Evolutionary conservation across 2,797 vertebrate genomes (phyloP), one percentile per base, ranked within the genome.

Genomic region (Chanos chanos): DNA sequence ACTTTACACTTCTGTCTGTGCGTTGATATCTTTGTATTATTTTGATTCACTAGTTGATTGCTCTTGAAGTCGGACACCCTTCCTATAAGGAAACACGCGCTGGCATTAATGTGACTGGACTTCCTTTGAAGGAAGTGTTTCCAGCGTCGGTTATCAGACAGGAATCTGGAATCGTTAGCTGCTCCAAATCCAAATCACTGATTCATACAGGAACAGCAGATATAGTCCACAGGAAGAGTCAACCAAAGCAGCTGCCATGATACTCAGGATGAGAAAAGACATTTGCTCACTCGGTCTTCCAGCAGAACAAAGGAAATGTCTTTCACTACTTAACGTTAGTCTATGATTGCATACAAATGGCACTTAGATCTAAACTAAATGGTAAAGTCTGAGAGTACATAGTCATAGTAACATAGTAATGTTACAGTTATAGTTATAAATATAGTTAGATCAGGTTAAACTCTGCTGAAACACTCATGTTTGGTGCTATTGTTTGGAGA

Each of bases 41-140:
- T 65, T 53, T 61, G 41, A 61, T 51, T 51, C 16, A 19, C 44
- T 15, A 36, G 21, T 45, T 66, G 66, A 68, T 65, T 72, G 51
- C 25, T 40, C 7, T 10, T 36, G 49, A 34, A 55, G 37, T 37
- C 66, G n/a, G n/a, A n/a, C n/a, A n/a, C n/a, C n/a, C n/a, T n/a
- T n/a, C n/a, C n/a, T n/a, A n/a, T n/a, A 30, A 69, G 74, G 70
- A 70, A 71, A 65, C 60, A 55, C 61, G 40, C 65, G 16, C 43
- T 48, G 50, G 21, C 25, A 24, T 68, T 73, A 55, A 74, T 64
- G 60, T 41, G 37, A 34, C 47, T 24, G 31, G 18, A 41, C 64
- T 75, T 78, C 76, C 79, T 73, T 30, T 37, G 41, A 65, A 45
- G 72, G 39, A 76, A 81, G 57, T 18, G 33, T 64, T 54, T 69